Percentiles rank a stretch among this genome's conserved stretches.
Evolutionary conservation across 92 coral and sea anemone species (phyloP).

Genomic region (Epizoanthus stellaris): DNA sequence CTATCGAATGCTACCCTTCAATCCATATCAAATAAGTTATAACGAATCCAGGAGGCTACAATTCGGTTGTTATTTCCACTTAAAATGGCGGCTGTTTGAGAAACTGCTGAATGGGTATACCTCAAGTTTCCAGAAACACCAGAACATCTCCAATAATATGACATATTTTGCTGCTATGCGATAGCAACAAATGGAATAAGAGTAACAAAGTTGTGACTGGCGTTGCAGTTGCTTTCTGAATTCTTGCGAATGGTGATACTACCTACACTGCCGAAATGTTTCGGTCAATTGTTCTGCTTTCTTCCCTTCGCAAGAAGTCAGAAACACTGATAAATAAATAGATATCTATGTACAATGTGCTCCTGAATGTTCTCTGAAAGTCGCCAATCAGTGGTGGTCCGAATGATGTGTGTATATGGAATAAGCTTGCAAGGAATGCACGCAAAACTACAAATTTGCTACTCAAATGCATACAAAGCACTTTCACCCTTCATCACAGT

Average conservation of each 20-base stretch:
- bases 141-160: neutral
- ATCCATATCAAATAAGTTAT: too few species aligned
- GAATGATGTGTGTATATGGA: neutral
- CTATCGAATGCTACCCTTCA: too few species aligned
- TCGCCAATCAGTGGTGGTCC: neutral
- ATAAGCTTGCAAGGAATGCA: neutral
- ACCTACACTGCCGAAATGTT: neutral
- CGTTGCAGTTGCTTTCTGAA: conserved; percentile 5
- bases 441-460: neutral
- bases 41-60: too few species aligned
- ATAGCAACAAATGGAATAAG: neutral
- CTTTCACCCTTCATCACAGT: too few species aligned
- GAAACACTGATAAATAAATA: conserved; percentile 33
- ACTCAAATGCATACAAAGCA: neutral
- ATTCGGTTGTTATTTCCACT: too few species aligned
- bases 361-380: neutral
- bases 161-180: neutral
- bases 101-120: too few species aligned
- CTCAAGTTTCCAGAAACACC: neutral
- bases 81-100: too few species aligned
- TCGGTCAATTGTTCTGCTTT: neutral
- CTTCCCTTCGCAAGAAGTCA: neutral
- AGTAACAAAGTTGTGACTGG: conserved; percentile 17
- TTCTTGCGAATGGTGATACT: neutral
- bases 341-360: conserved; percentile 18